phyloP scores from a whole-genome alignment of 2,888 invertebrate genomes.

The Eristalis tenax region DNA sequence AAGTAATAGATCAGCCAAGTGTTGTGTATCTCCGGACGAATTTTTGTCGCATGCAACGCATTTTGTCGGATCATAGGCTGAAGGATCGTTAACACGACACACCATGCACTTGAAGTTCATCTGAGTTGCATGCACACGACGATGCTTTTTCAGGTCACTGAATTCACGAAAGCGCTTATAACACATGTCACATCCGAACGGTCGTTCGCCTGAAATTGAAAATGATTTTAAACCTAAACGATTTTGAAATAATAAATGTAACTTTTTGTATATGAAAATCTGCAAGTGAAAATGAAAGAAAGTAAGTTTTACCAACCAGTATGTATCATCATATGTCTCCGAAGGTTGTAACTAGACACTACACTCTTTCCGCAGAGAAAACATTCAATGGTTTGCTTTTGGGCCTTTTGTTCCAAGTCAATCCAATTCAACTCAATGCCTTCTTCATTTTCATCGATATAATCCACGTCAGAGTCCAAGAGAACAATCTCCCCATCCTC shows the following conservation, averaged over 20 bases:
- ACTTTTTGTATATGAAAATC: not conserved
- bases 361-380: constrained; percentile 80
- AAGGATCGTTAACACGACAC: constrained; percentile 76
- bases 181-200: constrained; percentile 80
- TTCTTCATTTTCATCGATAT: constrained; percentile 73
- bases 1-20: constrained; percentile 61
- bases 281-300: not conserved
- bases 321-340: constrained; percentile 81
- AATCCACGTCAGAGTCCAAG: constrained; percentile 68
- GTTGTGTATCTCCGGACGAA: constrained; percentile 28
- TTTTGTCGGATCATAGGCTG: constrained; percentile 78
- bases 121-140: constrained; percentile 78
- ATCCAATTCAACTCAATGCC: constrained; percentile 74
- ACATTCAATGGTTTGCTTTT: constrained; percentile 78
- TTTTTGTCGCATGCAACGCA: constrained; percentile 77
- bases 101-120: constrained; percentile 79
- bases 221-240: too few species aligned
- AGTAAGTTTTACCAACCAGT: constrained; percentile 75
- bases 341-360: constrained; percentile 79
- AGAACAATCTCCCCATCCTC: constrained; percentile 72
- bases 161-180: constrained; percentile 80
- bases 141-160: constrained; percentile 80
- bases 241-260: not conserved
- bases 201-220: constrained; percentile 77
- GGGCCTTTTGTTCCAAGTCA: constrained; percentile 76